Evolutionary conservation across 2,797 vertebrate species (phyloP).

Genomic region (Lithobates sylvaticus): DNA sequence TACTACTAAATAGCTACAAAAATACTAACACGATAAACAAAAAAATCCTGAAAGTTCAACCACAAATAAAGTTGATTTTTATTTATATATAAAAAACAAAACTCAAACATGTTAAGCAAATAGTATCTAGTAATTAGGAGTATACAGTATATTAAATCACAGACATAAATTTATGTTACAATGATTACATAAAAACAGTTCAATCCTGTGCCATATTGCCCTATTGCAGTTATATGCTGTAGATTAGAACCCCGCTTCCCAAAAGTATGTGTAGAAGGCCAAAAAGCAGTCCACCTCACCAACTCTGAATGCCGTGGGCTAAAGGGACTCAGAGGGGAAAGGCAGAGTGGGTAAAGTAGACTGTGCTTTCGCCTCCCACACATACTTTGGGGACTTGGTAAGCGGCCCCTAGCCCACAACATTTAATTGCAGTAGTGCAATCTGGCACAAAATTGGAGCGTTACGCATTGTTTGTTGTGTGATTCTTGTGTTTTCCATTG

Average conservation of each 20-base stretch:
- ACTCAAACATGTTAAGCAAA: too few relatives aligned
- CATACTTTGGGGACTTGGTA: not conserved
- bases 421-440: not conserved
- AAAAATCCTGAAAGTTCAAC: too few relatives aligned
- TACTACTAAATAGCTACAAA: too few relatives aligned
- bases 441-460: not conserved
- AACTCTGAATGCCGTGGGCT: not conserved
- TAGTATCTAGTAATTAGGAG: too few relatives aligned
- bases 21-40: too few relatives aligned
- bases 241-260: not conserved
- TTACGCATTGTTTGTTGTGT: not conserved
- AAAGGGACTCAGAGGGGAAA: not conserved
- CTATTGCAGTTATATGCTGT: not conserved
- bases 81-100: too few relatives aligned
- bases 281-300: not conserved
- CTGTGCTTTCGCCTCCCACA: not conserved
- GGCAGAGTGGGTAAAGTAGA: not conserved
- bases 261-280: not conserved
- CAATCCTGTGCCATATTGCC: too few relatives aligned
- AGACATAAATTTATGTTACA: too few relatives aligned
- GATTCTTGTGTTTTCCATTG: not conserved
- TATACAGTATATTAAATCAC: too few relatives aligned
- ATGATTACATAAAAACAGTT: too few relatives aligned
- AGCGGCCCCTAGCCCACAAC: not conserved
- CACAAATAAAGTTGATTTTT: too few relatives aligned